A percentile compares a stretch with the other conserved stretches of the same genome.
Evolutionary conservation across 2,888 invertebrate species (phyloP).

Genomic region (Ariolimax columbianus): DNA sequence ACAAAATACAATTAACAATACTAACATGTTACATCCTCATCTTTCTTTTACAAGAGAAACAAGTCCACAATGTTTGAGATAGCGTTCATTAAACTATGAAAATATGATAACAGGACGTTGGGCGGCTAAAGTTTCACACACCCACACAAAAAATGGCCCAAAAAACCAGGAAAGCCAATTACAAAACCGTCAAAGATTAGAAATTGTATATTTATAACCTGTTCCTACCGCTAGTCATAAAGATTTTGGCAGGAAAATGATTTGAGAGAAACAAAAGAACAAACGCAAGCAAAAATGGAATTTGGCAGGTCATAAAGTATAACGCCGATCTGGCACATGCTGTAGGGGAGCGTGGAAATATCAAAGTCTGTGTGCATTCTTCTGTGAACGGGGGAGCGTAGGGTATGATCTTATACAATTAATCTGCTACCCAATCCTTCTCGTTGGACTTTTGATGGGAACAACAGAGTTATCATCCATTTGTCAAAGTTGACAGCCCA

Average conservation of each 20-base stretch:
- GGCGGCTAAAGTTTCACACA: neutral
- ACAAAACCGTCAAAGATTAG: constrained; percentile 9
- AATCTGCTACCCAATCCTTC: constrained; percentile 42
- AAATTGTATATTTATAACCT: constrained; percentile 10
- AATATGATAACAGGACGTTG: neutral
- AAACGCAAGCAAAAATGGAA: constrained; percentile 21
- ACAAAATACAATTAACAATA: no score
- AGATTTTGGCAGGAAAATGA: neutral
- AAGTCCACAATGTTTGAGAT: neutral
- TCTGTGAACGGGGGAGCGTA: neutral
- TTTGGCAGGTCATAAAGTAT: constrained; percentile 48
- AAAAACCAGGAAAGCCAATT: neutral
- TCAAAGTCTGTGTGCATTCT: constrained; percentile 37
- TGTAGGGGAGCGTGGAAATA: constrained; percentile 24
- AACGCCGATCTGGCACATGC: constrained; percentile 31
- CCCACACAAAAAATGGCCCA: neutral
- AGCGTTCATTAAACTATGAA: neutral
- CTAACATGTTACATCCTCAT: no score
- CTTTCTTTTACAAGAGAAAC: neutral
- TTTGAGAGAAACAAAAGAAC: neutral
- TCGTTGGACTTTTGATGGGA: constrained; percentile 50
- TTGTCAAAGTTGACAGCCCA: constrained; percentile 28
- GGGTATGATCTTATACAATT: constrained; percentile 42
- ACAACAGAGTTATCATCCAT: constrained; percentile 39
- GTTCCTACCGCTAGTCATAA: neutral